Percentiles rank a stretch among this genome's conserved stretches.
Evolutionary conservation across 1,140 invertebrate genomes (phyloP).

Genomic region (fruit fly (Drosophila melanogaster)): DNA sequence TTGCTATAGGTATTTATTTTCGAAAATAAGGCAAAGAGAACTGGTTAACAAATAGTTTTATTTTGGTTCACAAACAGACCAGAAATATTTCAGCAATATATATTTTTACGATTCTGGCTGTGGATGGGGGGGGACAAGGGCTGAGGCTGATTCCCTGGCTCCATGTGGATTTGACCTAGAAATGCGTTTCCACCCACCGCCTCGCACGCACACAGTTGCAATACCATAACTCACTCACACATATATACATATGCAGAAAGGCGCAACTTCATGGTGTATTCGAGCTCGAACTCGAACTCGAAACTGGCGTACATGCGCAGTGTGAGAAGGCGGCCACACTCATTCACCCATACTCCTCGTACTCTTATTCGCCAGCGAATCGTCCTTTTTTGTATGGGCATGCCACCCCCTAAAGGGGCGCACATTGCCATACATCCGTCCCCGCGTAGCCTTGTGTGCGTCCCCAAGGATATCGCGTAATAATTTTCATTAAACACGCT

Average conservation of each 20-base stretch:
- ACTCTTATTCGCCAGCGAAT: slow-evolving; percentile 17
- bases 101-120: slow-evolving; percentile 20
- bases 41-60: slow-evolving; percentile 35
- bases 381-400: slow-evolving; percentile 64
- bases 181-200: slow-evolving; percentile 53
- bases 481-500: slow-evolving; percentile 77
- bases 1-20: slow-evolving; percentile 16
- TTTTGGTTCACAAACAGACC: slow-evolving; percentile 29
- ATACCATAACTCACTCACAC: slow-evolving; percentile 29
- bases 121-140: slow-evolving; percentile 1
- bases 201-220: slow-evolving; percentile 15
- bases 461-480: slow-evolving; percentile 76
- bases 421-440: slow-evolving; percentile 66
- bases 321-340: slow-evolving; percentile 50
- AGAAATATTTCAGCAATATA: slow-evolving; percentile 32
- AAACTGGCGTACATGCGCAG: slow-evolving; percentile 47
- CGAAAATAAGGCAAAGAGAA: slow-evolving; percentile 16
- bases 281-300: slow-evolving; percentile 43
- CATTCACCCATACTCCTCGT: slow-evolving; percentile 39
- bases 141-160: slow-evolving; percentile 45
- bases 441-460: not conserved
- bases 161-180: slow-evolving; percentile 74
- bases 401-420: slow-evolving; percentile 67
- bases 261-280: slow-evolving; percentile 51
- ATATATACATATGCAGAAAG: slow-evolving; percentile 9